These are phyloP conservation scores for Hapalemur alaotrensis DNA, from an alignment of 2,797 vertebrate genomes.

Conservation along the genomic window DNA sequence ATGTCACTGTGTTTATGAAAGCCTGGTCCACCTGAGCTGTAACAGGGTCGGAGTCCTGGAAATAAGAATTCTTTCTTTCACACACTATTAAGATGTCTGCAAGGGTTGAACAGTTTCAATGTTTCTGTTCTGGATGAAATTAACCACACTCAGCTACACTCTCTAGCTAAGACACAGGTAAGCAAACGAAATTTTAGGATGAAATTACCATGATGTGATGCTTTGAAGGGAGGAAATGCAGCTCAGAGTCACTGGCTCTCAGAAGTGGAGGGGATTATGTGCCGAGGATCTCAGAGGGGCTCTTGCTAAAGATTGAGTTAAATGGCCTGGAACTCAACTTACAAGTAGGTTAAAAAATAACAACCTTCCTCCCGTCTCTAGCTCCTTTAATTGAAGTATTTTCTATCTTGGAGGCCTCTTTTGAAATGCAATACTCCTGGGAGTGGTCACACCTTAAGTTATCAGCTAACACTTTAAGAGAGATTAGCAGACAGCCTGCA, in stretches of 20 bases:
- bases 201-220: background rate
- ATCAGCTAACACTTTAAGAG: background rate
- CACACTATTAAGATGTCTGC: too few species aligned
- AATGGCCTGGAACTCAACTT: background rate
- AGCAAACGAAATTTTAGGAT: background rate
- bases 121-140: background rate
- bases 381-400: background rate
- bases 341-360: constrained; percentile 44
- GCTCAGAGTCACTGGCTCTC: background rate
- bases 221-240: background rate
- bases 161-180: background rate
- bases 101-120: background rate
- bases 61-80: background rate
- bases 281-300: background rate
- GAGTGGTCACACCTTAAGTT: constrained; percentile 29
- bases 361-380: background rate
- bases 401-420: constrained; percentile 28
- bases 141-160: too few species aligned
- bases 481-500: background rate
- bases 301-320: background rate
- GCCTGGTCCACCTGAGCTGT: accelerated
- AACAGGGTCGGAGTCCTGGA: background rate
- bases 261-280: background rate
- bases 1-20: background rate
- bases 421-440: constrained; percentile 62